These are phyloP conservation scores for Furcula furcula DNA, from an alignment of 2,888 invertebrate genomes.

Conservation along the genomic window DNA sequence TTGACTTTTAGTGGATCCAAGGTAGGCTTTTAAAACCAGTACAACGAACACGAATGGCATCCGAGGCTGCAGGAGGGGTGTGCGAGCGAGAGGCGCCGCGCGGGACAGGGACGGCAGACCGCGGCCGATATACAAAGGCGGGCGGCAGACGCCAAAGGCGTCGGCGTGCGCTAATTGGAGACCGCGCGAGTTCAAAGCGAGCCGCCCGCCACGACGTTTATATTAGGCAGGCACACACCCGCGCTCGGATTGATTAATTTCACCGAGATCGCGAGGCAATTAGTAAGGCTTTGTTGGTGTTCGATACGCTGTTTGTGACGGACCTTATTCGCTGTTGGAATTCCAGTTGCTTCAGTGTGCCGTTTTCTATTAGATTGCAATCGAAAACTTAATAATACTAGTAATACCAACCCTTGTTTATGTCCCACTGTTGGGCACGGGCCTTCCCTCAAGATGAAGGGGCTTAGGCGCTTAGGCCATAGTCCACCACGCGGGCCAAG, in stretches of 20 bases:
- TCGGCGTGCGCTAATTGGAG: constrained; percentile 79
- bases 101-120: constrained; percentile 36
- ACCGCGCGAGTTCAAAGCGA: constrained; percentile 70
- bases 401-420: too few species aligned
- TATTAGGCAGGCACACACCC: constrained; percentile 68
- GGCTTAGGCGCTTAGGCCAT: too few species aligned
- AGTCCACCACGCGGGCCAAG: too few species aligned
- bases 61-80: constrained; percentile 33
- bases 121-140: constrained; percentile 60
- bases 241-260: constrained; percentile 72
- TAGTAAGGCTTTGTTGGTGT: constrained; percentile 68
- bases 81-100: constrained; percentile 29
- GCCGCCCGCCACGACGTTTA: constrained; percentile 72
- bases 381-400: too few species aligned
- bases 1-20: constrained; percentile 21
- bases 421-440: too few species aligned
- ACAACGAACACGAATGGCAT: constrained; percentile 35
- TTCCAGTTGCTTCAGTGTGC: too few species aligned
- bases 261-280: constrained; percentile 70
- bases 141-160: constrained; percentile 77
- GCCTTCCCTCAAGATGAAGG: too few species aligned
- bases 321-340: constrained; percentile 7
- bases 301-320: constrained; percentile 29
- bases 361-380: too few species aligned
- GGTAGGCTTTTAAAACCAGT: constrained; percentile 25